Evolutionary conservation across 2,888 invertebrate species (phyloP).

Genomic region (Parnassius orleans): DNA sequence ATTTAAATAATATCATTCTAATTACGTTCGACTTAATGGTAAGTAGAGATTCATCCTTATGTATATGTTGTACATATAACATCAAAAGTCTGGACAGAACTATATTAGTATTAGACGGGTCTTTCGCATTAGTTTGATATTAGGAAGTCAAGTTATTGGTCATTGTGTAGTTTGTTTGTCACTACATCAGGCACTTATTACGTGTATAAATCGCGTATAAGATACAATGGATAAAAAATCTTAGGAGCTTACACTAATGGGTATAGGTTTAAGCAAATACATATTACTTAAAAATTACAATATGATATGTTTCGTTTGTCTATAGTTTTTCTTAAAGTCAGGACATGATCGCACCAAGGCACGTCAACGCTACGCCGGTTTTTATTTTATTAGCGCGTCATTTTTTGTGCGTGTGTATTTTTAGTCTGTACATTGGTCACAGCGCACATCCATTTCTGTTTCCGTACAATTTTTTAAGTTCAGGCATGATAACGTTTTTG

Average conservation of each 20-base stretch:
- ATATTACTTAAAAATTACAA: slow-evolving; percentile 32
- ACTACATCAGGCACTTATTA: slow-evolving; percentile 23
- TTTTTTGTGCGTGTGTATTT: slow-evolving; percentile 24
- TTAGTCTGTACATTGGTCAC: slow-evolving; percentile 57
- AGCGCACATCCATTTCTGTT: slow-evolving; percentile 89
- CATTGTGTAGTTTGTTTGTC: not conserved
- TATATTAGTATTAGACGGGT: slow-evolving; percentile 17
- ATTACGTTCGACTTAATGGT: slow-evolving; percentile 5
- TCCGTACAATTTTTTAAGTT: slow-evolving; percentile 92
- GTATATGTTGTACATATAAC: slow-evolving; percentile 19
- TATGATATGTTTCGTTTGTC: slow-evolving; percentile 58
- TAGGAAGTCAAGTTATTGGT: slow-evolving; percentile 16
- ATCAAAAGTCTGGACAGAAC: slow-evolving; percentile 20
- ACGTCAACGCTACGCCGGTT: slow-evolving; percentile 4
- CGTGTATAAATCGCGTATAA: slow-evolving; percentile 14
- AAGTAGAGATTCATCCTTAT: slow-evolving; percentile 6
- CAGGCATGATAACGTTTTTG: slow-evolving; percentile 90
- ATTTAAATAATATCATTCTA: not conserved
- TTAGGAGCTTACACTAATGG: slow-evolving; percentile 10
- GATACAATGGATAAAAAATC: slow-evolving; percentile 16
- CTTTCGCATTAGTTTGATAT: slow-evolving; percentile 10
- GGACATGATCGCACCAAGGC: slow-evolving; percentile 46
- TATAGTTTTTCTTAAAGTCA: slow-evolving; percentile 46
- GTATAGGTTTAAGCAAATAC: slow-evolving; percentile 22
- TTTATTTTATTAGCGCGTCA: slow-evolving; percentile 2